A percentile compares a stretch with the other conserved stretches of the same genome.
These are phyloP conservation scores for Rhabdomys dilectus DNA, from an alignment of 2,113 vertebrate genomes.

Conservation along the genomic window DNA sequence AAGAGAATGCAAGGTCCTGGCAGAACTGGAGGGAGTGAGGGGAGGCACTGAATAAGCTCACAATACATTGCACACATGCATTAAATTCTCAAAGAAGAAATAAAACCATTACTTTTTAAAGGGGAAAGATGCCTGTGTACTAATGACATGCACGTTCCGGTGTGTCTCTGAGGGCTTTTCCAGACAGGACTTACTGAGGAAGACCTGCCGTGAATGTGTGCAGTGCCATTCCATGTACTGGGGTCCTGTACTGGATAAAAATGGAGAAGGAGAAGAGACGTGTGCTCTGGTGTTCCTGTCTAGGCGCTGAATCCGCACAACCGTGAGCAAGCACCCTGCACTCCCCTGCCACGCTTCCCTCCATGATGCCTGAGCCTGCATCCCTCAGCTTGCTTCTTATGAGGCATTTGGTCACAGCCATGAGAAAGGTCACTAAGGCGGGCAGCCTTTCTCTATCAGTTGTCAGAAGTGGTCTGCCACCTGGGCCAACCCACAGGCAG, in stretches of 20 bases:
- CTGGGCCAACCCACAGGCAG: background rate
- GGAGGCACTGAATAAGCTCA: too few species aligned
- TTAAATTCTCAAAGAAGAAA: background rate
- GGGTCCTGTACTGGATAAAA: background rate
- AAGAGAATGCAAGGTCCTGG: background rate
- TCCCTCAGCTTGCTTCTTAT: too few species aligned
- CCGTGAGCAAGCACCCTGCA: background rate
- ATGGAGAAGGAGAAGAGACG: background rate
- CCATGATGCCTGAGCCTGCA: background rate
- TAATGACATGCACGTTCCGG: background rate
- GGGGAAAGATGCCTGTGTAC: background rate
- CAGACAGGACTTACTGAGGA: background rate
- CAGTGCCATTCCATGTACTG: too few species aligned
- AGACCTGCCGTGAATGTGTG: background rate
- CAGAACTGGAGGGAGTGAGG: background rate
- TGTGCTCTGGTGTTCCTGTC: background rate
- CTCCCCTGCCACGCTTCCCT: background rate
- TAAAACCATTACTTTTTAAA: background rate
- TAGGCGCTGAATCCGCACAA: background rate
- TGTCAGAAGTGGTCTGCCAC: background rate
- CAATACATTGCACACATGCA: background rate
- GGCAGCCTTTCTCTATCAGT: background rate
- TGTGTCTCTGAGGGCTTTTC: background rate
- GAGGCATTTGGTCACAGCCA: background rate
- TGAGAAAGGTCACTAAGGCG: too few species aligned